Evolutionary conservation across 2,797 vertebrate genomes (phyloP).

Genomic region (Telmatherina bonti): DNA sequence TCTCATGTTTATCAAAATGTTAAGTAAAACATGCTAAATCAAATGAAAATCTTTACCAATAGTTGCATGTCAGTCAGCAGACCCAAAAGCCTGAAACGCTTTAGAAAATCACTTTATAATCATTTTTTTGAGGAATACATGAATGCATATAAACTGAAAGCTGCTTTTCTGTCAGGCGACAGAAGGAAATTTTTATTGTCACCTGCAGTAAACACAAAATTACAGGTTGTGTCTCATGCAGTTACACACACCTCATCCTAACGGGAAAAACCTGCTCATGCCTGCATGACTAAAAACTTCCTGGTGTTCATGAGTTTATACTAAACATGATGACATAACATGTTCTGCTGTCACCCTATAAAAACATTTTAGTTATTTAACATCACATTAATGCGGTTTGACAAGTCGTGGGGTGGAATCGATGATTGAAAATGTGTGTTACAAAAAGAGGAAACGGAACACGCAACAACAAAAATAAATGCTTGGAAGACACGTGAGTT

Average conservation of each 20-base stretch:
- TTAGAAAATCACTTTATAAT: too few relatives aligned
- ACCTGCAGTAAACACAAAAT: background rate
- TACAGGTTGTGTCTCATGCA: background rate
- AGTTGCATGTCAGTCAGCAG: background rate
- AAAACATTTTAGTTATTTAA: background rate
- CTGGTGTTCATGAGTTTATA: background rate
- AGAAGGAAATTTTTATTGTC: too few relatives aligned
- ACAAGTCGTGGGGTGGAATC: background rate
- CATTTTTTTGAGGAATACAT: too few relatives aligned
- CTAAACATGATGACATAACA: background rate
- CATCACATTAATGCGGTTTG: conserved; percentile 6
- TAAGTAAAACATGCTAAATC: background rate
- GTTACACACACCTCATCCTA: background rate
- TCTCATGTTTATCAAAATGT: too few relatives aligned
- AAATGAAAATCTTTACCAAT: background rate
- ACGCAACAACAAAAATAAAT: background rate
- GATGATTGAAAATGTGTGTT: background rate
- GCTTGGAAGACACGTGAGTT: background rate
- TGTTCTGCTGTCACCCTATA: background rate
- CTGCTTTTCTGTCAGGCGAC: too few relatives aligned
- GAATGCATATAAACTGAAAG: too few relatives aligned
- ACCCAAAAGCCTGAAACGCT: too few relatives aligned
- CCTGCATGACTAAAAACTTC: background rate
- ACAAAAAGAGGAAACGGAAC: background rate
- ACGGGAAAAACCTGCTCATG: background rate